Evolutionary conservation across 2,888 invertebrate genomes (phyloP).

Genomic region (Saturnia japonica): DNA sequence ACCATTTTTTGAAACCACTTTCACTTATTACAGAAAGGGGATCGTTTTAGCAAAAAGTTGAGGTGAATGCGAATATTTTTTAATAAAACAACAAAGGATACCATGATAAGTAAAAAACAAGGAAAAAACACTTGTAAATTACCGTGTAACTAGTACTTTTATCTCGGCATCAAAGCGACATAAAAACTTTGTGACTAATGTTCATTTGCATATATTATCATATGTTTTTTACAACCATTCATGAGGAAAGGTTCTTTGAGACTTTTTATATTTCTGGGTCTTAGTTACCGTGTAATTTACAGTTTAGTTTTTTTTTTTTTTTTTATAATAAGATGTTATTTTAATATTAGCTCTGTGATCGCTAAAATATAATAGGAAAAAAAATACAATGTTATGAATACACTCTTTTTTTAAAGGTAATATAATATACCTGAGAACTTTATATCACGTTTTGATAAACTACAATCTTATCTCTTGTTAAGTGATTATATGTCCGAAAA

Average conservation of each 20-base stretch:
- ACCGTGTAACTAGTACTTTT: slow-evolving; percentile 56
- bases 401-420: background rate
- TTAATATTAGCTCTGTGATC: background rate
- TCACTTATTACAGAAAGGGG: background rate
- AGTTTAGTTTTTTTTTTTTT: slow-evolving; percentile 26
- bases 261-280: slow-evolving; percentile 33
- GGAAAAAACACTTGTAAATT: slow-evolving; percentile 50
- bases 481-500: too few species aligned
- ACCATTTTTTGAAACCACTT: background rate
- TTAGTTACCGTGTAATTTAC: slow-evolving; percentile 67
- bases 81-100: background rate
- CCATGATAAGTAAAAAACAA: slow-evolving; percentile 24
- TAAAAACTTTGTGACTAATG: slow-evolving; percentile 32
- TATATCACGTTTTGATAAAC: too few species aligned
- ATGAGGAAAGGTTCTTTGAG: slow-evolving; percentile 27
- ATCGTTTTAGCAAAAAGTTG: background rate
- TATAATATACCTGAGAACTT: background rate
- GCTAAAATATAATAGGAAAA: background rate
- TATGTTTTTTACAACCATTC: slow-evolving; percentile 28
- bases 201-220: slow-evolving; percentile 44
- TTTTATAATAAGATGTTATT: background rate
- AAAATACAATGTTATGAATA: background rate
- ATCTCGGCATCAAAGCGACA: slow-evolving; percentile 58
- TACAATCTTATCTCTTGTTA: too few species aligned
- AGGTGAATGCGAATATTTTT: background rate